phyloP scores from a whole-genome alignment of 2,888 invertebrate genomes.

The Caenorhabditis macrosperma region DNA sequence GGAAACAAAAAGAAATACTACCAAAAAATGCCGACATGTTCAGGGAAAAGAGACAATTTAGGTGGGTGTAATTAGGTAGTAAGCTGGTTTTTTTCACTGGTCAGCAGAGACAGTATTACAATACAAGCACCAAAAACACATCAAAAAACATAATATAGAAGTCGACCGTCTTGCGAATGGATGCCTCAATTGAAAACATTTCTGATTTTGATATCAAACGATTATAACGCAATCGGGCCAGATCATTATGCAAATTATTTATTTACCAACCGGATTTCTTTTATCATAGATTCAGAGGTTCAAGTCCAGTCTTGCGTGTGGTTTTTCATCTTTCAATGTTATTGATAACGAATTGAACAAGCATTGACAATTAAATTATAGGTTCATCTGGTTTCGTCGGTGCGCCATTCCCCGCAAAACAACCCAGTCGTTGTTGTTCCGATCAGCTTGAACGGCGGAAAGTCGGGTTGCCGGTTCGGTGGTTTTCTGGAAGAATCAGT shows the following conservation, averaged over 20 bases:
- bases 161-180: too few relatives aligned
- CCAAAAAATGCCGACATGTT: not conserved
- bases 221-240: slow-evolving; percentile 11
- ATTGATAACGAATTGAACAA: not conserved
- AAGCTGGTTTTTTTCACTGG: slow-evolving; percentile 26
- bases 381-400: slow-evolving; percentile 24
- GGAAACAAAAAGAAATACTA: slow-evolving; percentile 4
- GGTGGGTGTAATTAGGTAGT: slow-evolving; percentile 31
- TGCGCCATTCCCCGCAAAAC: slow-evolving; percentile 14
- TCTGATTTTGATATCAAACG: not conserved
- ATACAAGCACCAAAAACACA: slow-evolving; percentile 2
- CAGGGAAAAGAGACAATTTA: slow-evolving; percentile 8
- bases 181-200: not conserved
- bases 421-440: slow-evolving; percentile 17
- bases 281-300: not conserved
- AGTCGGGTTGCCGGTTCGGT: slow-evolving; percentile 5
- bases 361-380: not conserved
- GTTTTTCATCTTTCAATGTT: not conserved
- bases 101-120: slow-evolving; percentile 6
- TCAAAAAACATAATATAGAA: not conserved
- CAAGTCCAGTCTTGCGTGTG: too few relatives aligned
- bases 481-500: slow-evolving; percentile 12
- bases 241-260: slow-evolving; percentile 16
- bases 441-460: slow-evolving; percentile 41
- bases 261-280: slow-evolving; percentile 17